Conservation (phyloP, 1,140 invertebrate species). For the Matsumurasca onukii region DNA sequence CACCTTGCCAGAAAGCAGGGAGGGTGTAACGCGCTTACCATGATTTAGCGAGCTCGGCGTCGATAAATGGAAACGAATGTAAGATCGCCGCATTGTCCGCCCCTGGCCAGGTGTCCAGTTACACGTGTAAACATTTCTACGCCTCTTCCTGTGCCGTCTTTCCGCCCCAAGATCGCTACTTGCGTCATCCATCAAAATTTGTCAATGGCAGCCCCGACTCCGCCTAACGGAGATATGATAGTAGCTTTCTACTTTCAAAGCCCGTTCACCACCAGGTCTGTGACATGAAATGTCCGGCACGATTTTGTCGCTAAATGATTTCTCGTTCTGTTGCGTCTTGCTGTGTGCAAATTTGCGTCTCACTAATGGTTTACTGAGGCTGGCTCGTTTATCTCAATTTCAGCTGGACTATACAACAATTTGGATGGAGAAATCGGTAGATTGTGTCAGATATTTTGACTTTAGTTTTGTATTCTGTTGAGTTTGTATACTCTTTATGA, state of each 20-base stretch:
- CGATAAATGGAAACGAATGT: not conserved
- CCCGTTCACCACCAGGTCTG: not conserved
- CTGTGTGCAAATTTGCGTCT: too few species aligned
- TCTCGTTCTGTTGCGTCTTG: too few species aligned
- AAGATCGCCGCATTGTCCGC: not conserved
- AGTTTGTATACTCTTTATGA: too few species aligned
- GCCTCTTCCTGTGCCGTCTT: constrained; percentile 16
- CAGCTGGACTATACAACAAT: too few species aligned
- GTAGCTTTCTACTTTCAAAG: not conserved
- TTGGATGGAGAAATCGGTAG: too few species aligned
- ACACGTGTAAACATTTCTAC: not conserved
- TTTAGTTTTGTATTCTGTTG: too few species aligned
- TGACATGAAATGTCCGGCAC: not conserved
- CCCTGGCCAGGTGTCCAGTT: not conserved
- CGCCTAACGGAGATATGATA: constrained; percentile 9
- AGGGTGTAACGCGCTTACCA: not conserved
- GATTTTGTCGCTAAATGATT: not conserved
- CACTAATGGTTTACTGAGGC: too few species aligned
- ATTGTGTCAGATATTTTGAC: too few species aligned
- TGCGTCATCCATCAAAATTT: constrained; percentile 22
- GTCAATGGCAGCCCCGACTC: constrained; percentile 3
- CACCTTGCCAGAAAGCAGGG: not conserved
- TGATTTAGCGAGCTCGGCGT: not conserved
- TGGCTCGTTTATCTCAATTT: too few species aligned
- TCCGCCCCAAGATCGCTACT: too few species aligned